Conservation (phyloP, 2,888 invertebrate species). For the Volucella bombylans region DNA sequence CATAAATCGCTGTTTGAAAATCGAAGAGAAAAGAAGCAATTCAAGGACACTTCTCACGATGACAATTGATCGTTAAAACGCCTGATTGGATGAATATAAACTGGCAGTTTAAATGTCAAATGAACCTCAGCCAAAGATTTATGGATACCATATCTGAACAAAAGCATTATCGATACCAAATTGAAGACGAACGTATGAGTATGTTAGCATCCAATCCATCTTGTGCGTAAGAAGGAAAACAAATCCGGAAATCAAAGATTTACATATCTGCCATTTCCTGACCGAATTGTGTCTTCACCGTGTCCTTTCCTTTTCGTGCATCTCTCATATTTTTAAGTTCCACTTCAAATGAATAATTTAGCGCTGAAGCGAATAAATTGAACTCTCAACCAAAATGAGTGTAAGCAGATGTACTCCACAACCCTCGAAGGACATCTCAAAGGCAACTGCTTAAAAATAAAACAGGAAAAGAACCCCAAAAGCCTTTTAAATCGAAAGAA, state of each 20-base stretch:
- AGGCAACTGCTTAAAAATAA: slow-evolving; percentile 50
- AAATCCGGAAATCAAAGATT: slow-evolving; percentile 51
- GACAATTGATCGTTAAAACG: slow-evolving; percentile 38
- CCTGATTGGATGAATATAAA: slow-evolving; percentile 36
- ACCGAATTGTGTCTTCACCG: not conserved
- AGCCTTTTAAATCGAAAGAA: not conserved
- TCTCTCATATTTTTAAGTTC: slow-evolving; percentile 69
- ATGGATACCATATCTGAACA: slow-evolving; percentile 18
- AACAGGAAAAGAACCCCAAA: slow-evolving; percentile 31
- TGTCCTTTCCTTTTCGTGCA: not conserved
- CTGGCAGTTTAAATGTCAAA: slow-evolving; percentile 45
- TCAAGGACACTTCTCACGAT: slow-evolving; percentile 15
- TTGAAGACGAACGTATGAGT: no score
- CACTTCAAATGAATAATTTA: slow-evolving; percentile 71
- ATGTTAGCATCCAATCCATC: no score
- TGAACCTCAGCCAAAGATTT: slow-evolving; percentile 36
- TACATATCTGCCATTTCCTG: slow-evolving; percentile 48
- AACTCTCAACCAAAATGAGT: slow-evolving; percentile 50
- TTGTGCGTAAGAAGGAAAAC: slow-evolving; percentile 10
- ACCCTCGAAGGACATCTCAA: slow-evolving; percentile 71
- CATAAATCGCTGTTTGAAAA: no score
- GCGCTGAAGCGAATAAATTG: slow-evolving; percentile 70
- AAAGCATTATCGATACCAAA: no score
- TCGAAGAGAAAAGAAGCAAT: no score
- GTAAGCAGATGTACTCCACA: slow-evolving; percentile 63